Base-by-base conservation (phyloP, 2,113 vertebrate genomes). In the Peromyscus californicus region DNA sequence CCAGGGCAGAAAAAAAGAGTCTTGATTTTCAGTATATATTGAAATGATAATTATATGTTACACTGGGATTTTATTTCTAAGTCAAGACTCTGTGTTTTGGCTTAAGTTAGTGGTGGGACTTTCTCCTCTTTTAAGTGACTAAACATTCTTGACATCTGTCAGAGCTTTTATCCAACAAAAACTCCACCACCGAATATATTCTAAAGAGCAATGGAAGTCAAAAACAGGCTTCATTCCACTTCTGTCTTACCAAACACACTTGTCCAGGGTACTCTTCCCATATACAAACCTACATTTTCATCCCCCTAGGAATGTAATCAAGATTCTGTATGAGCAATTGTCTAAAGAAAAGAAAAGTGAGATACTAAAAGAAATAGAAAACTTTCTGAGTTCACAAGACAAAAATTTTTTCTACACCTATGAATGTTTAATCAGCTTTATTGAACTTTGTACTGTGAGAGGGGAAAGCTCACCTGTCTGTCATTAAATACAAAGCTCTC, bases 401-500 rank as follows among this genome's bases (percentile, higher is more conserved):
- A 17, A 45, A 51, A 76, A 19, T 83, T 97, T 93, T 93, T n/a
- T 24, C 29, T 19, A n/a, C 72, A 90, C 54, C 59, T 92, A 51
- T 85, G 29, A 96, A 96, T 94, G 94, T 91, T 29, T 16, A 92
- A 83, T 96, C 51, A 87, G 85, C 42, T 94, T 91, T 63, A 79
- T 63, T 97, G 65, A 95, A 96, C 63, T 97, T 61, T 91, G 6
- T 91, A 75, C 72, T 93, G 51, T 48, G 78, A 86, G 5, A 5
- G 19, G 5, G 4, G 57, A 51, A 61, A 36, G 54, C 80, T 84
- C 69, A 42, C 63, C 42, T 90, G 75, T 79, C 8, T 89, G 11
- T 90, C 45, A 57, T 78, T 74, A 91, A n/a, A 61, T 33, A 89
- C 48, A 92, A 92, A 80, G 89, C 54, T 99, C 91, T 89, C 98